A percentile compares a stretch with the other conserved stretches of the same genome.
phyloP scores from a whole-genome alignment of 2,888 invertebrate genomes.

The Parnassius glacialis region DNA sequence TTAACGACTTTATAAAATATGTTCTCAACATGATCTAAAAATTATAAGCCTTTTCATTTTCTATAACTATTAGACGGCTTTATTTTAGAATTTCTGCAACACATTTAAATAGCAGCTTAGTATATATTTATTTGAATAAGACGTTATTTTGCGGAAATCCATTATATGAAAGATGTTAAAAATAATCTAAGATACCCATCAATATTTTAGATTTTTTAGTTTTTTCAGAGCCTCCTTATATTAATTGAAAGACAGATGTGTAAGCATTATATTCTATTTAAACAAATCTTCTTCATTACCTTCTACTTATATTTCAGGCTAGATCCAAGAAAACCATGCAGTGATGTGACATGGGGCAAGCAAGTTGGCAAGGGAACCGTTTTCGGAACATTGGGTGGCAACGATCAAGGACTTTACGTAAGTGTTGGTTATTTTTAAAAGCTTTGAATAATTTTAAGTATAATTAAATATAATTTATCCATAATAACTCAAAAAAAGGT shows the following conservation, averaged over 20 bases:
- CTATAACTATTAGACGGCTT: no score
- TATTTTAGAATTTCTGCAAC: no score
- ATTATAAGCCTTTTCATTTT: no score
- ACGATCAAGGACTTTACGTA: conserved; percentile 51
- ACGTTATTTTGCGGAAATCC: neutral
- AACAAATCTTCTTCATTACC: neutral
- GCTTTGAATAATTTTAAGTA: neutral
- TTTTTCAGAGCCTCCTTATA: neutral
- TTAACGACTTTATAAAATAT: neutral
- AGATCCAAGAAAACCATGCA: conserved; percentile 35
- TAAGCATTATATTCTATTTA: neutral
- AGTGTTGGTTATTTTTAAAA: conserved; percentile 31
- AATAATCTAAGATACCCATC: neutral
- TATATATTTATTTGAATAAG: no score
- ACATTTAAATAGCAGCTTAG: no score
- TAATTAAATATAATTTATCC: neutral
- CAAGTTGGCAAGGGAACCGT: conserved; percentile 42
- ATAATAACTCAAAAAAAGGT: neutral
- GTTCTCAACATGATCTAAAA: no score
- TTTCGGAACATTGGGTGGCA: conserved; percentile 53
- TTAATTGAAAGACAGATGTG: neutral
- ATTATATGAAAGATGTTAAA: neutral
- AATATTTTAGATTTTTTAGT: neutral
- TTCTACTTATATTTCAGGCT: neutral
- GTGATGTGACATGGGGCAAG: conserved; percentile 40